phyloP scores from a whole-genome alignment of 2,113 vertebrate genomes.

The Canis aureus region DNA sequence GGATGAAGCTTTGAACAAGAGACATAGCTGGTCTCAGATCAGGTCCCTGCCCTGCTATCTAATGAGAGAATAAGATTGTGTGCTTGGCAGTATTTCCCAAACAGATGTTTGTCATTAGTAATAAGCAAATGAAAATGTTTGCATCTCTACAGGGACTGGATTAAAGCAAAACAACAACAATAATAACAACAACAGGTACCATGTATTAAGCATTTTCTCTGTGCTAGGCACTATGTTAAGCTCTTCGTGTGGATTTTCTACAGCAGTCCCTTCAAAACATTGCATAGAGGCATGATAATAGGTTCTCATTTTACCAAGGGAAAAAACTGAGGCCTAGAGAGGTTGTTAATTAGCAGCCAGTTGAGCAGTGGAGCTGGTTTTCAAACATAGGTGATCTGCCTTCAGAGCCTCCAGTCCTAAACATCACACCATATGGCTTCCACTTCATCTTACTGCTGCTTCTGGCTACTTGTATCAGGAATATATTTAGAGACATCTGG shows the following conservation, averaged over 20 bases:
- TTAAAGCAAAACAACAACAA: background rate
- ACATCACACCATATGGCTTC: background rate
- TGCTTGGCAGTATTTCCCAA: background rate
- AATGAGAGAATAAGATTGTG: background rate
- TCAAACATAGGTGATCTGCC: background rate
- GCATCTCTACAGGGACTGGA: background rate
- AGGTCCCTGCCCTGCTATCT: background rate
- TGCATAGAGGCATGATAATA: background rate
- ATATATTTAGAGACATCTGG: constrained; percentile 41
- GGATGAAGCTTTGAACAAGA: background rate
- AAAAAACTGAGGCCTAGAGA: background rate
- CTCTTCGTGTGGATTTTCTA: background rate
- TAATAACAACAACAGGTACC: background rate
- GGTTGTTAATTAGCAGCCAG: background rate
- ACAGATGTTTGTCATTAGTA: background rate
- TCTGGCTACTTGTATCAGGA: background rate
- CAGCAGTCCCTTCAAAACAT: background rate
- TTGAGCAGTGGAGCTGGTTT: background rate
- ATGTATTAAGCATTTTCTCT: background rate
- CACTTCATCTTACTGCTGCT: background rate
- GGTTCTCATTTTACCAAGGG: background rate
- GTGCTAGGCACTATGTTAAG: background rate
- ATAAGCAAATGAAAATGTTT: constrained; percentile 12
- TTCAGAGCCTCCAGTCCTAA: background rate
- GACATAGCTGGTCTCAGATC: background rate